phyloP scores from a whole-genome alignment of 2,888 invertebrate species.

The Tridacna gigas region DNA sequence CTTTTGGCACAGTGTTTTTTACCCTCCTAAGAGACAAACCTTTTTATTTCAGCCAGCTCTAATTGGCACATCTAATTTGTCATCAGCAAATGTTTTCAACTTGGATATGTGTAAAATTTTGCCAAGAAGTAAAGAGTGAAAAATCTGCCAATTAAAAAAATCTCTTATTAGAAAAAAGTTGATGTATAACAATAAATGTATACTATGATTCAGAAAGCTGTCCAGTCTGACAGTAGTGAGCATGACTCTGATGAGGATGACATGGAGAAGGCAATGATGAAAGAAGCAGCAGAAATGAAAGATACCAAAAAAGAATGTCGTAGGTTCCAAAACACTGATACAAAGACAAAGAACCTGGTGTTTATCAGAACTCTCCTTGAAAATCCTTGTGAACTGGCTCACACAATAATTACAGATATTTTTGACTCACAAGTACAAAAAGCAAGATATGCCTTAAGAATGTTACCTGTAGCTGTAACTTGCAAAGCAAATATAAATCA shows the following conservation, averaged over 20 bases:
- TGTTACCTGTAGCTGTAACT: conserved; percentile 92
- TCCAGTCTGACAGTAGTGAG: conserved; percentile 85
- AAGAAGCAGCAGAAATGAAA: conserved; percentile 79
- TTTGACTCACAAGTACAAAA: conserved; percentile 89
- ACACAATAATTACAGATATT: conserved; percentile 91
- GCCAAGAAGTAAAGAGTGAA: too few relatives aligned
- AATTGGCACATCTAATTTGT: too few relatives aligned
- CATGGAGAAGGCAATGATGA: conserved; percentile 82
- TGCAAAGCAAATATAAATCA: conserved; percentile 92
- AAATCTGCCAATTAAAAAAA: too few relatives aligned
- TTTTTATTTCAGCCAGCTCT: too few relatives aligned
- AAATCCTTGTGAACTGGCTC: conserved; percentile 90
- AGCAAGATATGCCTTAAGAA: conserved; percentile 91
- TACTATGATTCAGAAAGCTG: not conserved
- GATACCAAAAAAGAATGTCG: conserved; percentile 56
- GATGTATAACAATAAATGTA: too few relatives aligned
- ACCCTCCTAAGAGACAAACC: too few relatives aligned
- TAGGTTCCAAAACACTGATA: conserved; percentile 89
- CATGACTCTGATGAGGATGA: conserved; percentile 86
- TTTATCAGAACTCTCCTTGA: conserved; percentile 92
- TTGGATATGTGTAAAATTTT: too few relatives aligned
- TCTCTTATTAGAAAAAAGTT: too few relatives aligned
- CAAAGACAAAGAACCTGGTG: conserved; percentile 93
- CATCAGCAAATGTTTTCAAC: too few relatives aligned
- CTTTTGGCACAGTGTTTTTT: too few relatives aligned